Percentiles rank a stretch among this genome's conserved stretches.
phyloP scores from a whole-genome alignment of 2,113 vertebrate genomes.

The Crotalus helleri region DNA sequence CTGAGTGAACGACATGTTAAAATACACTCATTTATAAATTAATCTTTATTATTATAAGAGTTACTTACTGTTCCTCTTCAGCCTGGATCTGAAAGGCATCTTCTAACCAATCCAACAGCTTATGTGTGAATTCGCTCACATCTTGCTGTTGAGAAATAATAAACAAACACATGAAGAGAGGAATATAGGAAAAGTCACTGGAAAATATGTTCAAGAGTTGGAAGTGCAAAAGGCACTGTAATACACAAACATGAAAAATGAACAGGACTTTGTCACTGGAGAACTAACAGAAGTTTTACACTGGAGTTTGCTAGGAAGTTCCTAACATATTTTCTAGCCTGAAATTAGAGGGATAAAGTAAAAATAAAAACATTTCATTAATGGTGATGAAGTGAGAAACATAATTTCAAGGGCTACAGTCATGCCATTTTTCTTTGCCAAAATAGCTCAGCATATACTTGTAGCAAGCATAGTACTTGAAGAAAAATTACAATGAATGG shows the following conservation, averaged over 20 bases:
- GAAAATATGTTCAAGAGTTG: background rate
- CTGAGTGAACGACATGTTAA: background rate
- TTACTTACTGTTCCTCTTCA: constrained; percentile 85
- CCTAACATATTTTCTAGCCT: background rate
- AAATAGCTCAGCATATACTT: background rate
- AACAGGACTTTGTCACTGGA: background rate
- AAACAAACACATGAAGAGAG: background rate
- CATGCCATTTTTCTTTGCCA: background rate
- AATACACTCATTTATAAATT: background rate
- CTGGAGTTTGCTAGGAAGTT: background rate
- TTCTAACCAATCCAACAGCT: constrained; percentile 96
- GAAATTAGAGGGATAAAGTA: background rate
- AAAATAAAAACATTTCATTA: background rate
- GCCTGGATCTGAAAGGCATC: constrained; percentile 97
- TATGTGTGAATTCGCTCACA: constrained; percentile 97
- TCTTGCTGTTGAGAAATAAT: constrained; percentile 84
- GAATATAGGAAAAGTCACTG: background rate
- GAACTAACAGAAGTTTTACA: background rate
- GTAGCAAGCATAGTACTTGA: background rate
- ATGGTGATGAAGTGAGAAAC: background rate
- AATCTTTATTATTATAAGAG: background rate
- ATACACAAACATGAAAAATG: background rate
- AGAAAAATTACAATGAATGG: background rate
- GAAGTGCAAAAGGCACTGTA: background rate
- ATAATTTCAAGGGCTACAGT: background rate